A percentile compares a stretch with the other conserved stretches of the same genome.
These are phyloP conservation scores for Plecotus auritus DNA, from an alignment of 2,113 vertebrate species.

Conservation along the genomic window DNA sequence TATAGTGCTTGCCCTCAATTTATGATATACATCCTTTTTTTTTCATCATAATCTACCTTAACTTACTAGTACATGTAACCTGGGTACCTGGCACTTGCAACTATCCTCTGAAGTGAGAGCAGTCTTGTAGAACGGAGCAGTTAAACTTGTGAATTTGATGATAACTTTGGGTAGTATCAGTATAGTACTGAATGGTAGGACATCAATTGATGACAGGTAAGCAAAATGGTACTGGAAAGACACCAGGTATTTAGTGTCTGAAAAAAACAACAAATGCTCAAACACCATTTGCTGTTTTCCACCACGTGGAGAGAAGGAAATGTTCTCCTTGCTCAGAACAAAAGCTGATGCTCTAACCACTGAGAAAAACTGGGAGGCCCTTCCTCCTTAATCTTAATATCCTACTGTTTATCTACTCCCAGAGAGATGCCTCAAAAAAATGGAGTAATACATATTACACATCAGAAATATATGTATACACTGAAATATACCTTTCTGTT, in stretches of 20 bases:
- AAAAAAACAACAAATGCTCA: not conserved
- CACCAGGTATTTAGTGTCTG: not conserved
- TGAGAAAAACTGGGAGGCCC: too few relatives aligned
- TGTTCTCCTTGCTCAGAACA: not conserved
- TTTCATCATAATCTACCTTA: too few relatives aligned
- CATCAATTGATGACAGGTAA: not conserved
- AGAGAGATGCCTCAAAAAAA: not conserved
- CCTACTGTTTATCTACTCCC: not conserved
- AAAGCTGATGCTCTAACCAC: too few relatives aligned
- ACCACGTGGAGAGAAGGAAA: not conserved
- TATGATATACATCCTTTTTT: too few relatives aligned
- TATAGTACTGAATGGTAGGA: not conserved
- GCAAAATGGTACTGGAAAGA: not conserved
- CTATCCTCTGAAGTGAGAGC: not conserved
- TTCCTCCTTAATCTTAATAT: not conserved
- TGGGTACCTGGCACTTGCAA: not conserved
- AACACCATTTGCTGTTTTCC: not conserved
- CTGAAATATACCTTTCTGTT: conserved; percentile 89
- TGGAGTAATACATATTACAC: not conserved
- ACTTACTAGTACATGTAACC: too few relatives aligned
- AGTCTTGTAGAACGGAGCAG: not conserved
- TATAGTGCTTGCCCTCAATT: too few relatives aligned
- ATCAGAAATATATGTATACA: not conserved
- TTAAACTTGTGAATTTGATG: not conserved
- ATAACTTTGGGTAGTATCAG: not conserved